Evolutionary conservation across 2,797 vertebrate species (phyloP).

Genomic region (Rhynchotus rufescens): DNA sequence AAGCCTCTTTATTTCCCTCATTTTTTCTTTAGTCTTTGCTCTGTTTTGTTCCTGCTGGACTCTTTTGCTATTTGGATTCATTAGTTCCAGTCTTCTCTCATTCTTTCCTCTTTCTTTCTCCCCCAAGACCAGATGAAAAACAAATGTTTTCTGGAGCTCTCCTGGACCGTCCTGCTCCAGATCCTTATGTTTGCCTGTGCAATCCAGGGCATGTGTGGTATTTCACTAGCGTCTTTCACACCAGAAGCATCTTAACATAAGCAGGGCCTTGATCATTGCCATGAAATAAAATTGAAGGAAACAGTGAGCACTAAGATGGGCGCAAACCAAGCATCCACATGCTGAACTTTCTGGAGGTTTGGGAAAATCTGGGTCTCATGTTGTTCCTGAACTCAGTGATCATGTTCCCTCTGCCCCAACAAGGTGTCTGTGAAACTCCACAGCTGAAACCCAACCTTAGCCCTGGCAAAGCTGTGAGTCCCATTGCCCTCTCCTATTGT

Average conservation of each 20-base stretch:
- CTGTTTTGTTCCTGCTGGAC: not conserved
- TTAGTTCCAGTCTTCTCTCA: not conserved
- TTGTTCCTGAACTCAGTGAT: not conserved
- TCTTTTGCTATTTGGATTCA: not conserved
- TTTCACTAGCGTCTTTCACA: not conserved
- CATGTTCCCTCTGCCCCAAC: fast-evolving
- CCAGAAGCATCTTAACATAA: not conserved
- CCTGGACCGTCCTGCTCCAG: not conserved
- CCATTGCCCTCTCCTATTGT: fast-evolving
- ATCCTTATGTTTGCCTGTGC: not conserved
- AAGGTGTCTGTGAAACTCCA: fast-evolving
- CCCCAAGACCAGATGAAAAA: not conserved
- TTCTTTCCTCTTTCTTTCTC: not conserved
- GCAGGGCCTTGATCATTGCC: not conserved
- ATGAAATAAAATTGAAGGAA: not conserved
- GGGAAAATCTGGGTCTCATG: not conserved
- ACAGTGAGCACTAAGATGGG: not conserved
- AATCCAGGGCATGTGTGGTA: fast-evolving
- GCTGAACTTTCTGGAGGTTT: not conserved
- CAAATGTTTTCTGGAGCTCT: not conserved
- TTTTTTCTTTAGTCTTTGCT: not conserved
- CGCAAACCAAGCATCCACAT: not conserved
- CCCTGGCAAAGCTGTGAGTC: not conserved
- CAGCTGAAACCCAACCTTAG: not conserved
- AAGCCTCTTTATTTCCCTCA: not conserved